Conservation (phyloP, 2,888 invertebrate genomes). For the Branchipolynoe longqiensis region DNA sequence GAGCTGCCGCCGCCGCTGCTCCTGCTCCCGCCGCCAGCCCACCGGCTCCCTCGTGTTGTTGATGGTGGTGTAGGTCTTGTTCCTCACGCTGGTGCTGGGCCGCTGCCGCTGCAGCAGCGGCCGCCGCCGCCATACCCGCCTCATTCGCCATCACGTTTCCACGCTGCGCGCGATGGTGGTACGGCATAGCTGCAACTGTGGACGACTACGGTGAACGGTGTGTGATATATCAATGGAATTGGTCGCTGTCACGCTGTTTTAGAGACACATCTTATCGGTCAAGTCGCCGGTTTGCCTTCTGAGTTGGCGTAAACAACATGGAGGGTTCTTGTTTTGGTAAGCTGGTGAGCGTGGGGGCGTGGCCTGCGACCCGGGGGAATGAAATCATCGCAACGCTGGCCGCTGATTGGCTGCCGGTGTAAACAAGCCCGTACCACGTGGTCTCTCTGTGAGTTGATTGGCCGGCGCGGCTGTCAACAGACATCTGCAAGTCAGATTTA, state of each 20-base stretch:
- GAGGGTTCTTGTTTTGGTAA: slow-evolving; percentile 58
- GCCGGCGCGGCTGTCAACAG: slow-evolving; percentile 34
- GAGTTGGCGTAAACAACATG: slow-evolving; percentile 56
- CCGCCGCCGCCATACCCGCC: neutral
- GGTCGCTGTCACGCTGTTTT: slow-evolving; percentile 33
- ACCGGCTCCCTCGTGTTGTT: neutral
- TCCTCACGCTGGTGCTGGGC: slow-evolving; percentile 3
- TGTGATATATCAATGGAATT: slow-evolving; percentile 25
- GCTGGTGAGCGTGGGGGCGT: slow-evolving; percentile 36
- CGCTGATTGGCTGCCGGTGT: slow-evolving; percentile 27
- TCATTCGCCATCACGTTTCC: slow-evolving; percentile 42
- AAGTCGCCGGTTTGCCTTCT: slow-evolving; percentile 3
- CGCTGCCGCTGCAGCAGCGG: too few species aligned
- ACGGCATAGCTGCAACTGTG: neutral
- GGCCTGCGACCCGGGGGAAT: slow-evolving; percentile 51
- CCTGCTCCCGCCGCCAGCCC: too few species aligned
- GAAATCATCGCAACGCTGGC: slow-evolving; percentile 54
- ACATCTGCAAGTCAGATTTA: slow-evolving; percentile 57
- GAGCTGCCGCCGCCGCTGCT: too few species aligned
- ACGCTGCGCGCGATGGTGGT: slow-evolving; percentile 46
- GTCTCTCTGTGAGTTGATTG: slow-evolving; percentile 51
- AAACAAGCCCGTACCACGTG: slow-evolving; percentile 46
- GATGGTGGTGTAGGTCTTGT: neutral
- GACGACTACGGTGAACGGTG: neutral
- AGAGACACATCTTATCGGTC: slow-evolving; percentile 33